Conservation (phyloP, 1,140 invertebrate genomes). For the Prorops nasuta region DNA sequence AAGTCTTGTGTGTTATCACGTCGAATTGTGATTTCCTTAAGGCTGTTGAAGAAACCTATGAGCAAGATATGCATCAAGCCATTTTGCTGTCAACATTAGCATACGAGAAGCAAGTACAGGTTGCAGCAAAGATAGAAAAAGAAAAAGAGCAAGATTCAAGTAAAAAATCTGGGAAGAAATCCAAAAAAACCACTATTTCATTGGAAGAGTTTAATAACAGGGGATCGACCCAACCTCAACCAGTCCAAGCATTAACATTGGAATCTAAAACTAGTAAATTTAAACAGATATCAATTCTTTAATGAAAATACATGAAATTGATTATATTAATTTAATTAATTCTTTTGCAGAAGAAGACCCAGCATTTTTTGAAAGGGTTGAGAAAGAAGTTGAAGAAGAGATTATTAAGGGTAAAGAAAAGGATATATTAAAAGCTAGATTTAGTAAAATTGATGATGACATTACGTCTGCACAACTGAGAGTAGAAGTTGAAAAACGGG, state of each 20-base stretch:
- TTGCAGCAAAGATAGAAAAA: constrained; percentile 38
- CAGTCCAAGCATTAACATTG: constrained; percentile 3
- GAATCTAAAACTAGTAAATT: constrained; percentile 24
- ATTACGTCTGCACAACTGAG: constrained; percentile 62
- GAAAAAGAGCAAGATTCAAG: constrained; percentile 48
- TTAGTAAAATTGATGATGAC: constrained; percentile 55
- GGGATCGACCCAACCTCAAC: constrained; percentile 22
- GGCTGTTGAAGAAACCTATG: constrained; percentile 59
- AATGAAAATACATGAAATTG: too few species aligned
- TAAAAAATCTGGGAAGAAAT: constrained; percentile 57
- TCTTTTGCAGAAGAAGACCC: constrained; percentile 42
- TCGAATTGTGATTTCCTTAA: constrained; percentile 30
- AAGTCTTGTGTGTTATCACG: constrained; percentile 20
- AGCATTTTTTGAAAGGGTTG: constrained; percentile 69
- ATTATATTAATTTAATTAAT: constrained; percentile 13
- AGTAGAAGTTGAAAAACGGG: constrained; percentile 66
- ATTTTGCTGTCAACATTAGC: constrained; percentile 62
- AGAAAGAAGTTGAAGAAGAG: constrained; percentile 65
- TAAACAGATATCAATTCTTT: too few species aligned
- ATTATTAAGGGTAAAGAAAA: constrained; percentile 67
- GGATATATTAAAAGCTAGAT: constrained; percentile 56
- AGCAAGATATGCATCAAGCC: constrained; percentile 62
- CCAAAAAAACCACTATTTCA: constrained; percentile 60
- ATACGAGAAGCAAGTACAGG: constrained; percentile 58
- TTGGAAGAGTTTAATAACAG: constrained; percentile 63